Percentiles rank a stretch among this genome's conserved stretches.
Evolutionary conservation across 2,113 vertebrate genomes (phyloP).

Genomic region (Rostratula benghalensis): DNA sequence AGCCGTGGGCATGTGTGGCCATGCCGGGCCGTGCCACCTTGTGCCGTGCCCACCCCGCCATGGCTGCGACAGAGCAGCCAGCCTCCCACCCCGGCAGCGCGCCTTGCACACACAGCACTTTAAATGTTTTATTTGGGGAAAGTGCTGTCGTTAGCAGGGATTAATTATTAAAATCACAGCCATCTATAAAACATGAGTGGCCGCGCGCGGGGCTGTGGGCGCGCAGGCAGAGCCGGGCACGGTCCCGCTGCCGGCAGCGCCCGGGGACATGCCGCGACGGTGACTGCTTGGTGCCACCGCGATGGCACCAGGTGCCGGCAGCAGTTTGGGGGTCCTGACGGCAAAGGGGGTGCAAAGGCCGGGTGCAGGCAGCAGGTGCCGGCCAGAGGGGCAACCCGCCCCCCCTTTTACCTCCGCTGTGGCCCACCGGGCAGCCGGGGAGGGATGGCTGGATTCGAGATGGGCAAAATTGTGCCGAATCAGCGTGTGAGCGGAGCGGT

Average conservation of each 20-base stretch:
- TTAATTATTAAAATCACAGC: conserved; percentile 63
- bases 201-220: not conserved
- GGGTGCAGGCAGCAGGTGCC: rapidly evolving
- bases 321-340: rapidly evolving
- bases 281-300: rapidly evolving
- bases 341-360: no score
- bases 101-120: conserved; percentile 49
- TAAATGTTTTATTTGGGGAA: conserved; percentile 68
- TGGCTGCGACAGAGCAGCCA: not conserved
- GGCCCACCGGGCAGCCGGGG: rapidly evolving
- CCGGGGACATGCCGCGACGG: rapidly evolving
- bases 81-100: not conserved
- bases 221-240: not conserved
- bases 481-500: not conserved
- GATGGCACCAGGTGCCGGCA: rapidly evolving
- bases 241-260: not conserved
- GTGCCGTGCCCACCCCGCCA: not conserved
- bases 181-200: conserved; percentile 60
- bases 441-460: not conserved
- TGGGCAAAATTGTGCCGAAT: not conserved
- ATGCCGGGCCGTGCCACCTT: not conserved
- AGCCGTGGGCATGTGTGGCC: not conserved
- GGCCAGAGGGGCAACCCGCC: not conserved
- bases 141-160: conserved; percentile 60
- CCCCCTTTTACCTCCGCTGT: rapidly evolving